Evolutionary conservation across 2,113 vertebrate species (phyloP).

Genomic region (Terrapene triunguis): DNA sequence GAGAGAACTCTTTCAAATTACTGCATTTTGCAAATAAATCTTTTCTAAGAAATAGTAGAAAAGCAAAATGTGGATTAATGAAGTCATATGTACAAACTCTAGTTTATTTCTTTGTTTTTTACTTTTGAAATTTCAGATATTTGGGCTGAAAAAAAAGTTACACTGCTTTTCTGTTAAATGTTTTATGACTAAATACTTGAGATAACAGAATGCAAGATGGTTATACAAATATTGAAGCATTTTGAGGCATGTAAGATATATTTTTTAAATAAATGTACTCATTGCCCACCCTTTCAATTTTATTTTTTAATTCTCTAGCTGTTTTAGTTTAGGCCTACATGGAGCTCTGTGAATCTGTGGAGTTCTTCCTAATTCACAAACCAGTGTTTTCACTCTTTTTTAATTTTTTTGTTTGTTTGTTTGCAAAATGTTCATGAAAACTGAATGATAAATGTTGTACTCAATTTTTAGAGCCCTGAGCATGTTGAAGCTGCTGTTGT

Average conservation of each 20-base stretch:
- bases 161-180: not conserved
- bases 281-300: not conserved
- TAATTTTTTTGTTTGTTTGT: not conserved
- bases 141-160: not conserved
- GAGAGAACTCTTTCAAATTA: not conserved
- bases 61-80: fast-evolving
- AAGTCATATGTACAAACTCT: fast-evolving
- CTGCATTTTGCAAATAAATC: not conserved
- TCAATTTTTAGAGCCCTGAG: not conserved
- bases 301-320: not conserved
- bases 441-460: not conserved
- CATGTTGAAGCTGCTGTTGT: not conserved
- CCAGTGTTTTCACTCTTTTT: not conserved
- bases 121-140: not conserved
- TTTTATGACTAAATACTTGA: not conserved
- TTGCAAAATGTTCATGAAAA: not conserved
- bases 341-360: not conserved
- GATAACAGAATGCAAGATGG: not conserved
- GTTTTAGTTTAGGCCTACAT: not conserved
- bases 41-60: not conserved
- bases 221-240: not conserved
- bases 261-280: not conserved
- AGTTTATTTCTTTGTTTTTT: not conserved
- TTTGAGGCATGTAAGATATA: not conserved
- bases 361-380: not conserved